Evolutionary conservation across 2,888 invertebrate genomes (phyloP), one percentile per base, ranked within the genome.

Genomic region (Philonicus albiceps): DNA sequence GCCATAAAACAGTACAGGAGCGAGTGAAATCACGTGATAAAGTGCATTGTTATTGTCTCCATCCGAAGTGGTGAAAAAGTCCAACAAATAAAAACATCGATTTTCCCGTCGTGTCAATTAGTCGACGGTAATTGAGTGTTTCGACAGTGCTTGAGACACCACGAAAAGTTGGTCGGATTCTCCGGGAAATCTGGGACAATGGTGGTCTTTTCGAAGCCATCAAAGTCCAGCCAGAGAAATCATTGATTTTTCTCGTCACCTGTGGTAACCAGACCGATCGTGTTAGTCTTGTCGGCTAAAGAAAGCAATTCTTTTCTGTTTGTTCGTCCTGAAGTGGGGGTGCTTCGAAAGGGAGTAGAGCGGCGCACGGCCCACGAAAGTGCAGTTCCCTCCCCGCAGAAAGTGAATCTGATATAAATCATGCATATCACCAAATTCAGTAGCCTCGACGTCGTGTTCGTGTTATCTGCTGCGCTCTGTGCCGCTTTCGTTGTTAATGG

Each of bases 191-290:
- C 74, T 43, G 72, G 37, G 64, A 83, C 55, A 83, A 83, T 83
- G 83, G 55, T 83, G 40, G 72, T 37, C 75, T 22, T 37, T 34
- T 22, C 31, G 76, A 53, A 55, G 13, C 37, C 19, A 22, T 37
- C 37, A 40, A 49, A 83, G 72, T 81, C 78, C 37, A 86, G 34
- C 19, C 37, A 76, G 40, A 72, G 53, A 73, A 40, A 76, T 86
- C 86, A 87, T 87, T 87, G 87, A 87, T 86, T 87, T 87, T 87
- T 87, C 86, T 86, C 80, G 53, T 80, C 76, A 55, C 76, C 85
- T 40, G 37, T 49, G 53, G 55, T 40, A 84, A 64, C 64, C 19
- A 64, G 85, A 74, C 27, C 22, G 53, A 64, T 64, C 22, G 64
- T 7, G 11, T 64, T 64, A 13, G 64, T 64, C 2, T 27, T 8